These are phyloP conservation scores for Aeoliscus strigatus DNA, from an alignment of 2,797 vertebrate species.

Conservation along the genomic window DNA sequence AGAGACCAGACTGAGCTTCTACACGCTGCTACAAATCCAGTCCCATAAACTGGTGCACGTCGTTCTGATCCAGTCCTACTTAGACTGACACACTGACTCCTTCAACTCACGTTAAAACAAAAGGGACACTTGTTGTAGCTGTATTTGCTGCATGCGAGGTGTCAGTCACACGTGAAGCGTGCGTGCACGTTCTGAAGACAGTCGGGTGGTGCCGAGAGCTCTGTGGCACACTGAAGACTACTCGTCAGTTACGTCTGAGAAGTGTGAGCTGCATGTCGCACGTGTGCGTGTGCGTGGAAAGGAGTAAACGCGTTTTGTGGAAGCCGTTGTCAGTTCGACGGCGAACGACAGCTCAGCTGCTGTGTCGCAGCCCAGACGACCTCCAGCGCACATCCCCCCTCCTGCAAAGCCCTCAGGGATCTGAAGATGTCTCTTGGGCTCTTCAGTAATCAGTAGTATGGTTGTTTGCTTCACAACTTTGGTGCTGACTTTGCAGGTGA, in stretches of 20 bases:
- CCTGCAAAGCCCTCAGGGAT: conserved; percentile 10
- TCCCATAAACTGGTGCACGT: no score
- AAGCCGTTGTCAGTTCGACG: conserved; percentile 32
- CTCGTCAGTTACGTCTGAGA: conserved; percentile 46
- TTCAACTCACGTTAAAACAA: conserved; percentile 8
- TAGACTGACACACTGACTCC: conserved; percentile 25
- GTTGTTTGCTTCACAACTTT: no score
- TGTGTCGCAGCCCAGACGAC: conserved; percentile 17
- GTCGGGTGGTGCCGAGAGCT: conserved; percentile 21
- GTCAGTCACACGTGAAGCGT: conserved; percentile 37
- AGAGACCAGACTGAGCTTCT: no score
- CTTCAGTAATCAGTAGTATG: no score
- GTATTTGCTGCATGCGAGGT: conserved; percentile 27
- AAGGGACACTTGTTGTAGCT: conserved; percentile 10
- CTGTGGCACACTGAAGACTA: conserved; percentile 21
- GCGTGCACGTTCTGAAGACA: conserved; percentile 20
- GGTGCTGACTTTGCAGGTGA: neutral
- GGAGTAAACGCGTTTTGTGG: conserved; percentile 5
- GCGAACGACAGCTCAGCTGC: conserved; percentile 28
- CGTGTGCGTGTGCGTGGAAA: conserved; percentile 8
- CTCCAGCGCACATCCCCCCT: conserved; percentile 10
- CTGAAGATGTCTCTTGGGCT: neutral
- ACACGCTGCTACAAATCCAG: no score
- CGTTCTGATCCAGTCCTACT: no score
- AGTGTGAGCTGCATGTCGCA: conserved; percentile 37